Conservation (phyloP, 2,113 vertebrate species). For the Etheostoma cragini region DNA sequence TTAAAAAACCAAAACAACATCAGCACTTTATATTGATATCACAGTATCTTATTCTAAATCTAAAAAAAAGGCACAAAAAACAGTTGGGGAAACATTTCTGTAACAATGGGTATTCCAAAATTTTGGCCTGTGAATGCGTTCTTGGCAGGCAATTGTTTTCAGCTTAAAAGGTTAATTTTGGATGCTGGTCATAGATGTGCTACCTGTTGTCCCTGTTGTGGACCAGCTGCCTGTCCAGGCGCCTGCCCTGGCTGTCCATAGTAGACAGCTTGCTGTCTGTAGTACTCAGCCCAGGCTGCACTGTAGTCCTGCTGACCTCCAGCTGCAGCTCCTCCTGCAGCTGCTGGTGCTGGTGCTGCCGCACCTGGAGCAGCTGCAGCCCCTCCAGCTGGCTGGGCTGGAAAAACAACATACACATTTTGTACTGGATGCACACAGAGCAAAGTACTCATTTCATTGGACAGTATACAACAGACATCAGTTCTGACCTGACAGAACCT, state of each 20-base stretch:
- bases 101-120: neutral
- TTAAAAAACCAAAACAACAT: neutral
- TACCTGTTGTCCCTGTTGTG: slow-evolving; percentile 93
- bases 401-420: slow-evolving; percentile 24
- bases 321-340: slow-evolving; percentile 83
- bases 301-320: slow-evolving; percentile 91
- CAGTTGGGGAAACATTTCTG: neutral
- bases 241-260: slow-evolving; percentile 88
- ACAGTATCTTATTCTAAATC: neutral
- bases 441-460: neutral
- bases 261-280: slow-evolving; percentile 94
- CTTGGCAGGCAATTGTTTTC: neutral
- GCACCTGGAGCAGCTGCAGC: slow-evolving; percentile 74
- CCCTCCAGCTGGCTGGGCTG: slow-evolving; percentile 80
- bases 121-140: neutral
- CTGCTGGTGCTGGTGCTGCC: slow-evolving; percentile 79
- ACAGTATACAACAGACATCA: neutral
- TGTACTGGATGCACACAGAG: neutral
- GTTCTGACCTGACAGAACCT: neutral
- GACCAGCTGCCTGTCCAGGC: slow-evolving; percentile 85
- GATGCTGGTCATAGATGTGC: neutral
- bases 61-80: neutral
- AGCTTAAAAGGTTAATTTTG: neutral
- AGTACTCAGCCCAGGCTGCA: slow-evolving; percentile 95
- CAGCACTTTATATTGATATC: neutral